Evolutionary conservation across 1,140 invertebrate genomes (phyloP), one percentile per base, ranked within the genome.

Genomic region (Penaeus indicus): DNA sequence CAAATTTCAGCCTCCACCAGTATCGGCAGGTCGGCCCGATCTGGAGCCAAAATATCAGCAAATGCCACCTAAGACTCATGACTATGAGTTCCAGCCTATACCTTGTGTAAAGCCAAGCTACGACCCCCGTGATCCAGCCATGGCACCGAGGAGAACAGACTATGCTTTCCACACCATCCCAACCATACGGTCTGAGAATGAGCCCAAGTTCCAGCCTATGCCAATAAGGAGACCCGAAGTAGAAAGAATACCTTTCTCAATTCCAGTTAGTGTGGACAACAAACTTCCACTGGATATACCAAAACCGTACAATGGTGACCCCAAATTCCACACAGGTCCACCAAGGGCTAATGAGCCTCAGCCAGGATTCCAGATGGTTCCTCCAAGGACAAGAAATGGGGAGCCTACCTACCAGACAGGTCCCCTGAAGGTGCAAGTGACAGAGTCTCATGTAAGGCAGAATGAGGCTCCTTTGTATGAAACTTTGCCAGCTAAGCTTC

Each of bases 1-100:
- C 11, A 88, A 84, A 25, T 88, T 84, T 62, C 87, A 88, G 61
- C 87, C 47, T 75, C 86, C 81, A 47, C 86, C 32, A 19, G 61
- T 86, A 18, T 62, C 77, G 7, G n/a, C 75, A 69, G 22, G 75
- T 54, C 19, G 77, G n/a, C 85, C 85, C 38, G 78, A 86, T 69
- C 42, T 62, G 3, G 85, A 86, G 22, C 77, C 77, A n/a, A 86
- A 81, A 38, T 77, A 86, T 54, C 72, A 75, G 72, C 72, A 27
- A 75, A 27, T 75, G 7, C 27, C 27, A 27, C n/a, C 72, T 32
- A 75, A 38, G 27, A 27, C 21, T 32, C 72, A 75, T 27, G 72
- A 54, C 54, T 54, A 54, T 54, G 54, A 54, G 54, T 54, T 54
- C 54, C 54, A 54, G 54, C 54, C 54, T 13, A 54, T 54, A 54